These are phyloP conservation scores for Sericinus montela DNA, from an alignment of 2,888 invertebrate genomes.

Conservation along the genomic window DNA sequence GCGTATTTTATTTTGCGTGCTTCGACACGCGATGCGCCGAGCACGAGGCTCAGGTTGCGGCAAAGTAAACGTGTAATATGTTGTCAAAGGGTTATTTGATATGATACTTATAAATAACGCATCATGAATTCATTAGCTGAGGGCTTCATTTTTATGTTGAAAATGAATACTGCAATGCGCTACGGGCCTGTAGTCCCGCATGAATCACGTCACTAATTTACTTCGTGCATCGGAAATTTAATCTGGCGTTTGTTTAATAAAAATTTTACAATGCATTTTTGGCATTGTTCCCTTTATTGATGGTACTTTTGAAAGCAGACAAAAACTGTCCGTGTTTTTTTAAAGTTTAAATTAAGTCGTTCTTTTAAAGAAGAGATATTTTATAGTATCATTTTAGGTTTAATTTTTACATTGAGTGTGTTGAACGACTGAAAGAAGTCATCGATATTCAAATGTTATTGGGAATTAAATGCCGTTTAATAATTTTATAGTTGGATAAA, in stretches of 20 bases:
- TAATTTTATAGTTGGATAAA: too few relatives aligned
- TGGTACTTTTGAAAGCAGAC: too few relatives aligned
- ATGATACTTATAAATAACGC: slow-evolving; percentile 20
- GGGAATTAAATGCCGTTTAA: too few relatives aligned
- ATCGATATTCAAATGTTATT: too few relatives aligned
- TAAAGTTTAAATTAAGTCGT: too few relatives aligned
- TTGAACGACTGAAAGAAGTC: too few relatives aligned
- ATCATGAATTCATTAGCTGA: slow-evolving; percentile 6
- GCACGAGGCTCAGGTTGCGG: slow-evolving; percentile 23
- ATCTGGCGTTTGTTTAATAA: slow-evolving; percentile 12
- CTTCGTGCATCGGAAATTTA: slow-evolving; percentile 18
- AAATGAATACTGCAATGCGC: slow-evolving; percentile 18
- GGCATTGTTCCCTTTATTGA: not conserved
- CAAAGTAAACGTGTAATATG: slow-evolving; percentile 22
- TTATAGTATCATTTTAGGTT: too few relatives aligned
- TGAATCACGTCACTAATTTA: slow-evolving; percentile 15
- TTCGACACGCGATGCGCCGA: slow-evolving; percentile 29
- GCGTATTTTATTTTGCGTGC: slow-evolving; percentile 25
- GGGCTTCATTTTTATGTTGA: slow-evolving; percentile 10
- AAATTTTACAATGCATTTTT: not conserved
- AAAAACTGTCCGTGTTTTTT: too few relatives aligned
- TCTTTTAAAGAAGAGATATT: too few relatives aligned
- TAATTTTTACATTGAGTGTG: too few relatives aligned
- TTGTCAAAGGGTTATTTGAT: slow-evolving; percentile 31
- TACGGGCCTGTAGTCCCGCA: slow-evolving; percentile 14